Conservation (phyloP, 2,888 invertebrate genomes). For the Nomada ruficornis region DNA sequence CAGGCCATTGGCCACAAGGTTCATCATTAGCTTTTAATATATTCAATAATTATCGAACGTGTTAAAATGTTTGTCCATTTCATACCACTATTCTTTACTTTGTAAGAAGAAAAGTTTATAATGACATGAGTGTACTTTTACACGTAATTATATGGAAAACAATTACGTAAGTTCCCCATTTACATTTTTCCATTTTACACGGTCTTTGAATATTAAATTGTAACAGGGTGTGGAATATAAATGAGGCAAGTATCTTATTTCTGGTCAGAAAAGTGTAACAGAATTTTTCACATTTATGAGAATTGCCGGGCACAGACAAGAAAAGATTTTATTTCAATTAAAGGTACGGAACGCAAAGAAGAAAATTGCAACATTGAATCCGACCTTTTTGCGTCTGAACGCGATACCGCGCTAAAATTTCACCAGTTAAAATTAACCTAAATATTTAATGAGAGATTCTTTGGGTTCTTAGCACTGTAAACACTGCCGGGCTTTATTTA, state of each 20-base stretch:
- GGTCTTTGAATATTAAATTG: too few species aligned
- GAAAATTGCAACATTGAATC: slow-evolving; percentile 13
- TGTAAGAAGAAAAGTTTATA: too few species aligned
- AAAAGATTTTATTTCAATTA: slow-evolving; percentile 28
- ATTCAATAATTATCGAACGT: too few species aligned
- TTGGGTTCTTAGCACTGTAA: slow-evolving; percentile 3
- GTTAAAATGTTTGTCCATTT: too few species aligned
- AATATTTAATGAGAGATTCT: slow-evolving; percentile 54
- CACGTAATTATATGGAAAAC: too few species aligned
- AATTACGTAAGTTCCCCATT: too few species aligned
- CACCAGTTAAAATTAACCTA: slow-evolving; percentile 40
- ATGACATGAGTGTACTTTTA: too few species aligned
- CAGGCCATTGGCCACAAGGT: too few species aligned
- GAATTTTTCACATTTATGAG: background rate
- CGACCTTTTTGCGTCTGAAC: slow-evolving; percentile 15
- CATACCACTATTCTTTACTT: too few species aligned
- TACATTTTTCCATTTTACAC: too few species aligned
- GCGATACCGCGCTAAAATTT: slow-evolving; percentile 38
- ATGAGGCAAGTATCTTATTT: background rate
- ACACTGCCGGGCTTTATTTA: background rate
- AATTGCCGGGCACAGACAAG: background rate
- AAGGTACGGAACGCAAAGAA: background rate
- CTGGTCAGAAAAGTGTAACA: background rate
- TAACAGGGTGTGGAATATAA: background rate
- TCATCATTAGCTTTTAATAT: too few species aligned